Percentiles rank a stretch among this genome's conserved stretches.
phyloP scores from a whole-genome alignment of 2,888 invertebrate species.

The Dysmachus trigonus region DNA sequence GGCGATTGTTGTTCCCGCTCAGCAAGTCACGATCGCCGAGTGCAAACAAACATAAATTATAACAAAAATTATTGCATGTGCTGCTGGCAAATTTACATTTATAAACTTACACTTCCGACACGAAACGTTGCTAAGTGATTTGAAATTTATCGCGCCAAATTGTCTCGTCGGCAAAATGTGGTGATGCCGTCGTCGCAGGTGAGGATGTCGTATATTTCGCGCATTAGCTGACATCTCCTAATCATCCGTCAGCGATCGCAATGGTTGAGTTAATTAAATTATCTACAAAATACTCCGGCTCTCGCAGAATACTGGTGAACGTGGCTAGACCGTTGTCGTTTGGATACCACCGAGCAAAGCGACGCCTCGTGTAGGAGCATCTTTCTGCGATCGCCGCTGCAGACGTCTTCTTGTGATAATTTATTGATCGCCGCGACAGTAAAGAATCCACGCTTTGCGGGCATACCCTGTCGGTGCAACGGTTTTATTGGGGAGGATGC shows the following conservation, averaged over 20 bases:
- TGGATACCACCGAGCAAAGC: neutral
- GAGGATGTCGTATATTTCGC: conserved; percentile 3
- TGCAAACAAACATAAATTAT: neutral
- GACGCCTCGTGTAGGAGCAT: neutral
- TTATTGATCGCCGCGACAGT: conserved; percentile 21
- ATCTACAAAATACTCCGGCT: neutral
- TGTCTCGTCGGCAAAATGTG: neutral
- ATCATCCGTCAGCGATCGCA: conserved; percentile 15
- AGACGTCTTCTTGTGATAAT: conserved; percentile 28
- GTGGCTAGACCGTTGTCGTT: neutral
- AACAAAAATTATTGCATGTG: neutral
- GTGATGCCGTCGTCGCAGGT: neutral
- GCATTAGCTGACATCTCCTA: conserved; percentile 9
- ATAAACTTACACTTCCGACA: neutral
- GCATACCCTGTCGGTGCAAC: neutral
- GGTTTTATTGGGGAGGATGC: conserved; percentile 4
- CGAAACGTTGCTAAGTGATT: neutral
- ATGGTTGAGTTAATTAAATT: conserved; percentile 29
- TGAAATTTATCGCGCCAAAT: neutral
- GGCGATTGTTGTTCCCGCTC: neutral
- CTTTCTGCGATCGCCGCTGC: neutral
- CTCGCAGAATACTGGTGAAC: neutral
- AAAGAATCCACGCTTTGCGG: conserved; percentile 28
- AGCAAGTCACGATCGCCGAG: neutral
- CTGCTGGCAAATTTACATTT: neutral